Base-by-base conservation (phyloP, 2,797 vertebrate genomes). In the Erithacus rubecula region DNA sequence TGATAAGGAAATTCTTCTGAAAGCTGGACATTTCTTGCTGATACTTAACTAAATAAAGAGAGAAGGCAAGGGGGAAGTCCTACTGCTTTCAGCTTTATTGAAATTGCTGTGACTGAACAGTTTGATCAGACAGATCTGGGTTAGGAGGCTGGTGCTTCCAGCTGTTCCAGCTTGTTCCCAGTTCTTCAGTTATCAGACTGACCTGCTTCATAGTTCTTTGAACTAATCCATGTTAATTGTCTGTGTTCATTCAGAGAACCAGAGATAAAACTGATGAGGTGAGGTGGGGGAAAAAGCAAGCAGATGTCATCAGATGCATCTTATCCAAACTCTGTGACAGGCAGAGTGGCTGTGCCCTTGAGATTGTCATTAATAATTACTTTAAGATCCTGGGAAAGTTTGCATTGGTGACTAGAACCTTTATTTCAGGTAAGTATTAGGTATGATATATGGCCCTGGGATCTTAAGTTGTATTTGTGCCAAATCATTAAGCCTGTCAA, bases 81-180 rank as follows among this genome's bases (percentile, higher is more conserved):
- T 36, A 0, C 13, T 80, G 58, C 62, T 34, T 62, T 83, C 20
- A 18, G 37, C 69, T 78, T 76, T 7, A 0, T 51, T 58, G 49
- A 53, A 74, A 67, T 34, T 89, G 68, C n/a, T 4, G 2, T 51
- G 72, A 62, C 53, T 2, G 1, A 78, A 29, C 24, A 37, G 71
- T 83, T 65, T 77, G 65, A 74, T 80, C 53, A 49, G 72, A 60
- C 72, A 83, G 82, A 91, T 95, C 69, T 71, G 68, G 89, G 89
- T 93, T 94, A 93, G 84, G 76, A 94, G 82, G 79, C 82, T 93
- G 79, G 84, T 86, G 56, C 59, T 92, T 82, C 74, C 83, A 76
- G 77, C 63, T 90, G 74, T 43, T 87, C 10, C 49, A 43, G 49
- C 74, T 84, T 41, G 11, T 83, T 92, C 43, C 53, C 12, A 77